phyloP scores from a whole-genome alignment of 2,797 vertebrate genomes.

The Notolabrus celidotus region DNA sequence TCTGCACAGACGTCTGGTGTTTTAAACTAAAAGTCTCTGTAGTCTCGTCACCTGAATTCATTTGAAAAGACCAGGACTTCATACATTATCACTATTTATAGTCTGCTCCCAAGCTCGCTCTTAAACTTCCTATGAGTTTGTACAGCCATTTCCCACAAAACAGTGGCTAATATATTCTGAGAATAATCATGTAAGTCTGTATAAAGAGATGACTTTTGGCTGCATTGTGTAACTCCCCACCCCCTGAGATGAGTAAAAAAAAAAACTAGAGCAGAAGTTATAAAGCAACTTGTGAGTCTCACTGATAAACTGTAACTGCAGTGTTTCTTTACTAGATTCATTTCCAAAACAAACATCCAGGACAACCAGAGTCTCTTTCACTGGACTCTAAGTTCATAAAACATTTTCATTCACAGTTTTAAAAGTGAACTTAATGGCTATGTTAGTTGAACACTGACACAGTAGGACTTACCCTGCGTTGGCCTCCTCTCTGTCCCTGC shows the following conservation, averaged over 20 bases:
- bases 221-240: constrained; percentile 5
- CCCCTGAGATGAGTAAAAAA: neutral
- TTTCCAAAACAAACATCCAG: neutral
- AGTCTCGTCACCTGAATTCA: neutral
- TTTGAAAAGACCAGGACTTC: neutral
- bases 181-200: neutral
- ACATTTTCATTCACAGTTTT: constrained; percentile 1
- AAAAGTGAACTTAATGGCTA: neutral
- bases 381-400: neutral
- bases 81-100: neutral
- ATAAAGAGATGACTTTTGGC: constrained; percentile 3
- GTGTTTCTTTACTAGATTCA: neutral
- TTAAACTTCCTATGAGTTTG: neutral
- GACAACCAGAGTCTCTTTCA: neutral
- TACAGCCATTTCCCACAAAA: neutral
- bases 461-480: constrained; percentile 58
- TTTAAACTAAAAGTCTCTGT: neutral
- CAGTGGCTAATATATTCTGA: neutral
- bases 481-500: constrained; percentile 46
- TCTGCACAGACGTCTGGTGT: constrained; percentile 27
- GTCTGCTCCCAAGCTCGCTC: no score
- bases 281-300: neutral
- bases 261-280: neutral
- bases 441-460: constrained; percentile 2
- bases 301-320: no score